Evolutionary conservation across 1,140 invertebrate species (phyloP).

Genomic region (Drosophila pachea): DNA sequence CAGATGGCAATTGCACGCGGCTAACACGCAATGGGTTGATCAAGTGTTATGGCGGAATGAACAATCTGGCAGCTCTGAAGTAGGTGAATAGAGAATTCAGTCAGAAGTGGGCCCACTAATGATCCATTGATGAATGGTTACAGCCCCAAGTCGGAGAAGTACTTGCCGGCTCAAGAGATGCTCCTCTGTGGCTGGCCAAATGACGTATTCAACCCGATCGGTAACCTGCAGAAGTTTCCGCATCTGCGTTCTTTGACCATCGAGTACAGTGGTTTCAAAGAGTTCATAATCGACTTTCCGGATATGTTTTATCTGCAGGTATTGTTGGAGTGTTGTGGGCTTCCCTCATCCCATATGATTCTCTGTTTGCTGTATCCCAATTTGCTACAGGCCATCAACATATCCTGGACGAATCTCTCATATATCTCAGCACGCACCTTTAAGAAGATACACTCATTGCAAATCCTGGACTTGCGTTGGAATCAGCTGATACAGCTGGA

Average conservation of each 20-base stretch:
- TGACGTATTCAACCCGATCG: slow-evolving; percentile 60
- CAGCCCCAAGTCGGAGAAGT: slow-evolving; percentile 31
- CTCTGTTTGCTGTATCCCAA: not conserved
- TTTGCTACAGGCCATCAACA: slow-evolving; percentile 70
- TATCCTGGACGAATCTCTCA: slow-evolving; percentile 79
- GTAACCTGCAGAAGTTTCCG: slow-evolving; percentile 67
- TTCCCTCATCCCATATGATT: too few species aligned
- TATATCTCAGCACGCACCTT: slow-evolving; percentile 75
- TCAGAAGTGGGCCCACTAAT: not conserved
- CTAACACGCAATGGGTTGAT: slow-evolving; percentile 48
- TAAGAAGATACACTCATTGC: slow-evolving; percentile 69
- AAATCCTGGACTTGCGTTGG: slow-evolving; percentile 79
- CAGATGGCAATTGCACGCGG: slow-evolving; percentile 62
- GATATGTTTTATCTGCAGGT: slow-evolving; percentile 76
- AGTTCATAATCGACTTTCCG: slow-evolving; percentile 75
- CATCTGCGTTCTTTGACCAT: slow-evolving; percentile 73
- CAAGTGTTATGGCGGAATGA: slow-evolving; percentile 73
- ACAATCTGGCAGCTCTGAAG: slow-evolving; percentile 55
- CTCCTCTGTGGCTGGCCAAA: slow-evolving; percentile 74
- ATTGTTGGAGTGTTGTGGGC: not conserved
- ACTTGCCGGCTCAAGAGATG: slow-evolving; percentile 38
- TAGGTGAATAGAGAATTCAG: slow-evolving; percentile 11
- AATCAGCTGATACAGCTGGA: slow-evolving; percentile 79
- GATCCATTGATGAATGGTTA: not conserved
- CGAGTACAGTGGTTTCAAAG: slow-evolving; percentile 74